Evolutionary conservation across 2,113 vertebrate genomes (phyloP).

Genomic region (Barbus barbus): DNA sequence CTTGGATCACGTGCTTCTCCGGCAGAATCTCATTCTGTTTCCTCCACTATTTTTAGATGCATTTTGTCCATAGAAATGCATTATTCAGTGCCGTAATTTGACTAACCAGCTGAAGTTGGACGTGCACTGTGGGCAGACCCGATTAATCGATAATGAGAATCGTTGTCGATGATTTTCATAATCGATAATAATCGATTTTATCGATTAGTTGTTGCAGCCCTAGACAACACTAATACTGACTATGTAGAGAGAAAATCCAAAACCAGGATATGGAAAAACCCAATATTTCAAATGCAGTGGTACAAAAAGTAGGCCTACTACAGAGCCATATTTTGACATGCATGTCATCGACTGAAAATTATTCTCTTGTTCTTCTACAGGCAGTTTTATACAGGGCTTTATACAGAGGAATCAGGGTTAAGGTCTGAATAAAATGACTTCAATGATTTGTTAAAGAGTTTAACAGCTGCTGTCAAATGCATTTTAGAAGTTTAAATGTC

Average conservation of each 20-base stretch:
- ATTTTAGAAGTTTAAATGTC: slow-evolving; percentile 33
- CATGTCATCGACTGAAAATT: background rate
- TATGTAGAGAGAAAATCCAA: background rate
- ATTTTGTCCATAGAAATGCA: too few species aligned
- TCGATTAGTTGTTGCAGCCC: too few species aligned
- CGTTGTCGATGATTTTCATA: too few species aligned
- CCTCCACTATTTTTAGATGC: too few species aligned
- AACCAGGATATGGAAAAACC: background rate
- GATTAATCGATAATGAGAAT: too few species aligned
- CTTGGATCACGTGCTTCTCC: too few species aligned
- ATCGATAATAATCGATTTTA: too few species aligned
- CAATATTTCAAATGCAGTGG: background rate
- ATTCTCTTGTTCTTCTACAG: background rate
- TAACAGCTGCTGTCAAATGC: slow-evolving; percentile 21
- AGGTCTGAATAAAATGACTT: background rate
- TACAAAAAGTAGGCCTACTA: background rate
- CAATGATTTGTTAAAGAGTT: slow-evolving; percentile 7
- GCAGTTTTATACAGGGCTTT: background rate
- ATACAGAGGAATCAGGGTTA: background rate
- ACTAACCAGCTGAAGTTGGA: too few species aligned
- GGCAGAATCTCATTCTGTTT: too few species aligned
- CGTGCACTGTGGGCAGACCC: too few species aligned
- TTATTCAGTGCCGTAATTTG: too few species aligned
- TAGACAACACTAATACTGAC: too few species aligned
- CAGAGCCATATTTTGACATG: background rate